These are phyloP conservation scores for Hippolais icterina DNA, from an alignment of 2,113 vertebrate species.

Conservation along the genomic window DNA sequence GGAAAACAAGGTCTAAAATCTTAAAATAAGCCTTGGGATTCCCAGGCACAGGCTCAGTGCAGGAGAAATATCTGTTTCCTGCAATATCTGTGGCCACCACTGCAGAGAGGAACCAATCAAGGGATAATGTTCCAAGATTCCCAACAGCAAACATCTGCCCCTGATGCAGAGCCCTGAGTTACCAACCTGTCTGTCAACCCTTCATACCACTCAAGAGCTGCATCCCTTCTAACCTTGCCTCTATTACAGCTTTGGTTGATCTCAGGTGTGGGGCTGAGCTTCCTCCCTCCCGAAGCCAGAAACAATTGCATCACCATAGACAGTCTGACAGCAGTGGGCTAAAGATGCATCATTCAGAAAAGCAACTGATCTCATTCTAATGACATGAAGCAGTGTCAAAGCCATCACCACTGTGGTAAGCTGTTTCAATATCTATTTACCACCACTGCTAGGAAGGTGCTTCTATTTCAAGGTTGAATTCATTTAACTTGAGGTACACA, in stretches of 20 bases:
- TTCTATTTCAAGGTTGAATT: conserved; percentile 26
- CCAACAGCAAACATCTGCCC: not conserved
- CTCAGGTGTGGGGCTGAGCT: not conserved
- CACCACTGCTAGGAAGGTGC: not conserved
- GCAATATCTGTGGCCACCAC: not conserved
- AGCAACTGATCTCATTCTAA: not conserved
- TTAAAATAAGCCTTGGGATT: not conserved
- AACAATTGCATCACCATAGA: not conserved
- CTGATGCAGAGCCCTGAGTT: not conserved
- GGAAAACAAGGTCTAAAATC: not conserved
- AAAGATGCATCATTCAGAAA: not conserved
- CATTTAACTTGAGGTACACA: not conserved
- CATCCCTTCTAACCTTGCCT: not conserved
- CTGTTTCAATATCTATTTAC: conserved; percentile 16
- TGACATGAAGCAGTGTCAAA: not conserved
- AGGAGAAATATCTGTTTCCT: not conserved
- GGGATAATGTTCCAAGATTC: not conserved
- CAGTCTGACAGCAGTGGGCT: not conserved
- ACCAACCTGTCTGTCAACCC: not conserved
- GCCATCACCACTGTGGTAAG: not conserved
- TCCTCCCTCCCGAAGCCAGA: not conserved
- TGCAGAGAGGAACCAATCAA: not conserved
- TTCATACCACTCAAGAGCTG: rapidly evolving
- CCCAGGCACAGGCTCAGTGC: not conserved
- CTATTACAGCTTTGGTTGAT: not conserved